Evolutionary conservation across 2,888 invertebrate species (phyloP).

Genomic region (Margaritifera margaritifera): DNA sequence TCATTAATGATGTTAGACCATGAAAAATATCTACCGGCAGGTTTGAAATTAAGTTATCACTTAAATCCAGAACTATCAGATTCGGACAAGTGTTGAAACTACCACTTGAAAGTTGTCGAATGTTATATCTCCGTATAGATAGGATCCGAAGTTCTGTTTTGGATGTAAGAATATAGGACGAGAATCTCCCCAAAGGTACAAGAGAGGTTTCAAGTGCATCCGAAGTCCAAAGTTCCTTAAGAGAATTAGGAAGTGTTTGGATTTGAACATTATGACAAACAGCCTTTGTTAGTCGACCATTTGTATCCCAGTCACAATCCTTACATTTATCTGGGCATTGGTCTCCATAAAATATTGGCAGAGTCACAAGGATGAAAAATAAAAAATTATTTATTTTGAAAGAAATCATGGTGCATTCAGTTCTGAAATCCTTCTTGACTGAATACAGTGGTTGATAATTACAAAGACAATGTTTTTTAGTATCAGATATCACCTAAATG

Average conservation of each 20-base stretch:
- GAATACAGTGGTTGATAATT: no score
- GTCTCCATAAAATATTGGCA: neutral
- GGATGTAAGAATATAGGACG: conserved; percentile 16
- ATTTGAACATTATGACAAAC: conserved; percentile 26
- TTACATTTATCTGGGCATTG: conserved; percentile 24
- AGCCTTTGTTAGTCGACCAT: conserved; percentile 22
- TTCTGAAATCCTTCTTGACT: no score
- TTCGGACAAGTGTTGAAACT: conserved; percentile 26
- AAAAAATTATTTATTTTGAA: no score
- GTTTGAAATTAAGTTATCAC: conserved; percentile 23
- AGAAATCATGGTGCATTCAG: no score
- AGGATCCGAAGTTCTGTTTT: conserved; percentile 27
- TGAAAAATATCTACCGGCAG: conserved; percentile 28
- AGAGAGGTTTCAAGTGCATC: conserved; percentile 10
- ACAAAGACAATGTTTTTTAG: no score
- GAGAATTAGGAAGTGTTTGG: conserved; percentile 18
- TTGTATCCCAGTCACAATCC: conserved; percentile 19
- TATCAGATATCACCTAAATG: no score
- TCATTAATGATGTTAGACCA: conserved; percentile 38
- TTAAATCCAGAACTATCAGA: conserved; percentile 33
- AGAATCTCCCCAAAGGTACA: conserved; percentile 21
- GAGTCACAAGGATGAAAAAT: no score
- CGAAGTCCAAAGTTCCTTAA: conserved; percentile 12
- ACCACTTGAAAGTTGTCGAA: conserved; percentile 25
- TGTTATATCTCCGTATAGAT: conserved; percentile 28